These are phyloP conservation scores for Pampusana beccarii DNA, from an alignment of 2,113 vertebrate species.

Conservation along the genomic window DNA sequence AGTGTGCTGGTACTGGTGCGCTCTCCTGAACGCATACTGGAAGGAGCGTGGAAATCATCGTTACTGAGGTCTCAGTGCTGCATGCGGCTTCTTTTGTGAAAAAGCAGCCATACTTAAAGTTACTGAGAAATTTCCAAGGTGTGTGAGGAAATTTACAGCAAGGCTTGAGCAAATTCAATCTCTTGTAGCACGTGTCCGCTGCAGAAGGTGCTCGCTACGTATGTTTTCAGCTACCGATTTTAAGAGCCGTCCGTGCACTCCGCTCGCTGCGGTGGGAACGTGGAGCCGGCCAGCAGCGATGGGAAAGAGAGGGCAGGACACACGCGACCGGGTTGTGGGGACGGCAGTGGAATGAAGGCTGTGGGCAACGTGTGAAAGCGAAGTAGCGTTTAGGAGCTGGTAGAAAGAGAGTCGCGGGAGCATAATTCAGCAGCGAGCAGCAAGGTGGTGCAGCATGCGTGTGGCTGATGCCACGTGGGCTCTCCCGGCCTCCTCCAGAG, in stretches of 20 bases:
- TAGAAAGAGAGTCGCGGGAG: accelerated
- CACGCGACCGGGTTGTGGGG: accelerated
- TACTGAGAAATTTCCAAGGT: not conserved
- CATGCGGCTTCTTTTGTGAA: not conserved
- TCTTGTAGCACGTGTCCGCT: not conserved
- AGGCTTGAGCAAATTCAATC: not conserved
- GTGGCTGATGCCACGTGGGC: accelerated
- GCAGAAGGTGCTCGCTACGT: not conserved
- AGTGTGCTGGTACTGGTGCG: not conserved
- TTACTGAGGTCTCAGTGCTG: not conserved
- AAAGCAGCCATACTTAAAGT: not conserved
- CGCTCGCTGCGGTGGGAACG: not conserved
- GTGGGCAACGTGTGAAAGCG: not conserved
- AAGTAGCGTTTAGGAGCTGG: not conserved
- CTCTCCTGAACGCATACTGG: not conserved
- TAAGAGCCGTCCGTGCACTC: not conserved
- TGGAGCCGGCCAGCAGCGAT: not conserved
- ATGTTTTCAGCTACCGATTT: not conserved
- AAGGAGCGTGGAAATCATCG: not conserved
- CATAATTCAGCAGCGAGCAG: not conserved
- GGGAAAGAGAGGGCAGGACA: not conserved
- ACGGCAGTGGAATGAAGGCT: not conserved
- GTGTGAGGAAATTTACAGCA: not conserved
- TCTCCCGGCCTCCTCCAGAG: accelerated
- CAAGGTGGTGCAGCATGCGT: accelerated